Evolutionary conservation across 2,113 vertebrate genomes (phyloP), one percentile per base, ranked within the genome.

Genomic region (Austrofundulus limnaeus): DNA sequence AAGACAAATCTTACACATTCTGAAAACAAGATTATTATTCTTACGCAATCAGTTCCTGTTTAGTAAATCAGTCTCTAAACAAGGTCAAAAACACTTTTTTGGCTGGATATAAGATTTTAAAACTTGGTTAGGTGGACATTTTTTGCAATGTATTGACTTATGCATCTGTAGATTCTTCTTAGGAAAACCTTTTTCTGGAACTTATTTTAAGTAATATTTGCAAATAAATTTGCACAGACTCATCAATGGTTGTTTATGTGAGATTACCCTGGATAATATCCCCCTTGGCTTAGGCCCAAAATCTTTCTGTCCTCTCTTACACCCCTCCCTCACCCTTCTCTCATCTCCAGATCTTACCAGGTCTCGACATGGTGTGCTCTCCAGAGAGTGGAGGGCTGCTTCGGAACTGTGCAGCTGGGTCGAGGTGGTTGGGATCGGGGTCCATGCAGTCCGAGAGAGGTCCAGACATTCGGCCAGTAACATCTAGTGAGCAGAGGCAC

Each of bases 231-330:
- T n/a, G 17, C 13, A 5, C 42, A 60, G 9, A 20, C 1, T 0
- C 23, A 19, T 25, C 19, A 41, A 16, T 61, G 5, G 46, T 39
- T 38, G 17, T 34, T 19, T 21, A 11, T 54, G 31, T 78, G 71
- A 67, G 49, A 66, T 61, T 72, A 59, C 68, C 42, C 64, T 57
- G 51, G 10, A 45, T 55, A 41, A 80, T 71, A 84, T 82, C 82
- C 82, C 56, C 51, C 59, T 84, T 85, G 84, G 87, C 85, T 70
- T 34, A 19, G 11, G 42, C 58, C 88, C 87, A 85, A 86, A 77
- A 82, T 72, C 24, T 69, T 71, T 46, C 67, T 62, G 13, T 67
- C 62, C 61, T 61, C 69, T 58, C 58, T 38, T 8, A 57, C 53
- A 55, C 70, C 25, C 57, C 52, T 59, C 62, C 2, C 53, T 58